These are phyloP conservation scores for Tortrix viridana DNA, from an alignment of 2,888 invertebrate genomes.

Conservation along the genomic window DNA sequence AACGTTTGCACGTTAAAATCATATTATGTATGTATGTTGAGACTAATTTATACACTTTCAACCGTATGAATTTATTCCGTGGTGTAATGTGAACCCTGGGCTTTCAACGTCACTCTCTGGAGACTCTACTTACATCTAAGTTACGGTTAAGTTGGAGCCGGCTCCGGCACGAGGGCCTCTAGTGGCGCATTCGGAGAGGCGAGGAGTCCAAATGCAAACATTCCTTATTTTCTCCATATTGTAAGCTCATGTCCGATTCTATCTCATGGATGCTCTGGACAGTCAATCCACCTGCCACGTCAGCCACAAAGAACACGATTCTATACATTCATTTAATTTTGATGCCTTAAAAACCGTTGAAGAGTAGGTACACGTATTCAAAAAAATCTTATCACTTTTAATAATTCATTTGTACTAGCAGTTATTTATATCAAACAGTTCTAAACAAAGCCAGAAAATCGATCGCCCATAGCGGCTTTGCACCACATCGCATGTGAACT, in stretches of 20 bases:
- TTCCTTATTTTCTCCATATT: slow-evolving; percentile 2
- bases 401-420: no score
- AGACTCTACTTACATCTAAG: slow-evolving; percentile 71
- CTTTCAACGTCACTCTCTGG: slow-evolving; percentile 56
- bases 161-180: slow-evolving; percentile 63
- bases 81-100: slow-evolving; percentile 60
- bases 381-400: no score
- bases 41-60: slow-evolving; percentile 43
- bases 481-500: slow-evolving; percentile 32
- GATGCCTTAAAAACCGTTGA: no score
- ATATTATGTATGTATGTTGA: not conserved
- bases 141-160: slow-evolving; percentile 71
- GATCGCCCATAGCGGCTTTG: slow-evolving; percentile 25
- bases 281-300: no score
- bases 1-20: no score
- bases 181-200: slow-evolving; percentile 59
- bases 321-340: no score
- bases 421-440: no score
- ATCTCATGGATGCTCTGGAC: not conserved
- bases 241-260: not conserved
- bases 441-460: slow-evolving; percentile 14
- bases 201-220: slow-evolving; percentile 46
- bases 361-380: no score
- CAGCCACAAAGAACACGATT: no score
- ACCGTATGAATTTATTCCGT: slow-evolving; percentile 53